These are phyloP conservation scores for Knipowitschia caucasica DNA, from an alignment of 2,797 vertebrate species.

Conservation along the genomic window DNA sequence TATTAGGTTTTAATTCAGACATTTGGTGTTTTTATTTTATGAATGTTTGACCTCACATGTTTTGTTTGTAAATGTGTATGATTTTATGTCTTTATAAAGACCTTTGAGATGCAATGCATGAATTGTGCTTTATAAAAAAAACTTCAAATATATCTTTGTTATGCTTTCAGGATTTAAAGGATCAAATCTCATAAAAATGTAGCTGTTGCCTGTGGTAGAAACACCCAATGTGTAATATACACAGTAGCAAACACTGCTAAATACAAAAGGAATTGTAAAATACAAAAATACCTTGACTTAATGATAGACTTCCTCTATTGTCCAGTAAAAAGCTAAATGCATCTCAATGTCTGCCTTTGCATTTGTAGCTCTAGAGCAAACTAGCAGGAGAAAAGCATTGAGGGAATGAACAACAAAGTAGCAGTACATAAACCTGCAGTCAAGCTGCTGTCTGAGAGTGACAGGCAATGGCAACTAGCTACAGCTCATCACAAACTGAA, in stretches of 20 bases:
- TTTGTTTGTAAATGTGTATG: no score
- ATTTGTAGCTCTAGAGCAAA: slow-evolving; percentile 56
- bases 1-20: no score
- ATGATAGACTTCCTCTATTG: slow-evolving; percentile 28
- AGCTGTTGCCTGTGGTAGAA: slow-evolving; percentile 13
- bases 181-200: slow-evolving; percentile 67
- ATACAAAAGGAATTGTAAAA: slow-evolving; percentile 4
- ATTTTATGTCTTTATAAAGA: no score
- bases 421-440: slow-evolving; percentile 44
- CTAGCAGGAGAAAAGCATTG: slow-evolving; percentile 33
- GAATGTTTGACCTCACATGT: no score
- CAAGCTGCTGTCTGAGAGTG: slow-evolving; percentile 19
- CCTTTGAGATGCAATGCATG: no score
- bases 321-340: slow-evolving; percentile 28
- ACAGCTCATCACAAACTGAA: no score
- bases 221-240: slow-evolving; percentile 14
- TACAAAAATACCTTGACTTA: slow-evolving; percentile 7
- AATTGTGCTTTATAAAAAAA: no score
- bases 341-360: slow-evolving; percentile 49
- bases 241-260: slow-evolving; percentile 2
- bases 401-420: slow-evolving; percentile 40
- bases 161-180: no score
- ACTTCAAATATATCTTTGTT: no score
- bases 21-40: no score
- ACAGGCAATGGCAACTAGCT: slow-evolving; percentile 8